A percentile compares a stretch with the other conserved stretches of the same genome.
Conservation (phyloP, 2,113 vertebrate species). For the Xerus inauris region DNA sequence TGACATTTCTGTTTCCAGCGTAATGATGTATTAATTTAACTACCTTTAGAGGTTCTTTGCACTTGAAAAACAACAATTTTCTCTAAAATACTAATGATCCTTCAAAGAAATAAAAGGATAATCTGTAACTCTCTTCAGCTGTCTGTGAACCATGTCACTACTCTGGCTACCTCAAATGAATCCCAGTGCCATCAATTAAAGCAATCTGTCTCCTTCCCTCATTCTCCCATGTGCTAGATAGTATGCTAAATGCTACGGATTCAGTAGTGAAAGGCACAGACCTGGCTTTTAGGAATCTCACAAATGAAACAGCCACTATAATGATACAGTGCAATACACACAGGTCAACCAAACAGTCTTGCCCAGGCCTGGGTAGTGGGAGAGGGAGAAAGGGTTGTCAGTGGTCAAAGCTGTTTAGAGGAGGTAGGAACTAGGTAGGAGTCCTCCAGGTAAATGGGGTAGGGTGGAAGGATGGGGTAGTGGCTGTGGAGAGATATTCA, state of each 20-base stretch:
- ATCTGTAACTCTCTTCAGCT: background rate
- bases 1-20: constrained; percentile 43
- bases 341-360: background rate
- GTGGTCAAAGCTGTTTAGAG: background rate
- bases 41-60: constrained; percentile 21
- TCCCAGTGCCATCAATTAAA: background rate
- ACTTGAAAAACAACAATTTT: constrained; percentile 49
- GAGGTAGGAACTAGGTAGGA: background rate
- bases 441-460: background rate
- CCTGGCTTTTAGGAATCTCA: background rate
- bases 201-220: background rate
- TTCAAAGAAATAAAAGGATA: constrained; percentile 43
- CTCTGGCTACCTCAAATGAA: background rate
- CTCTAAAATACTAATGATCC: constrained; percentile 36
- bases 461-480: accelerated
- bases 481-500: background rate
- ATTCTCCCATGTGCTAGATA: background rate
- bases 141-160: background rate
- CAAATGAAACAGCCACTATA: background rate
- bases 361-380: background rate
- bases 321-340: background rate
- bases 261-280: background rate
- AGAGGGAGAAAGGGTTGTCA: background rate
- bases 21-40: constrained; percentile 60
- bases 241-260: background rate